Evolutionary conservation across 1,140 invertebrate species (phyloP), one percentile per base, ranked within the genome.

Genomic region (Oppia nitens): DNA sequence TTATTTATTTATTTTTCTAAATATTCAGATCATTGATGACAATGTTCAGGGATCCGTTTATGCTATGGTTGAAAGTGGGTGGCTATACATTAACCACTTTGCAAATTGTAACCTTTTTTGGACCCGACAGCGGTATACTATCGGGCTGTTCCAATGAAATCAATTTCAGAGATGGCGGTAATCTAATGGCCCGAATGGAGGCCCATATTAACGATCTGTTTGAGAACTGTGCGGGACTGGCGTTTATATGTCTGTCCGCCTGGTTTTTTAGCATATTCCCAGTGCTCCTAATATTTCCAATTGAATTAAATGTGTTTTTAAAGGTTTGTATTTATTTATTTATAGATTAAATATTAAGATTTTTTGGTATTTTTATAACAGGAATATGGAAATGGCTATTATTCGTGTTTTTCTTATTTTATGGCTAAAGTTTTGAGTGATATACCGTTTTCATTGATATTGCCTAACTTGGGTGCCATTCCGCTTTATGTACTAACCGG

Each of bases 231-330:
- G n/a, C n/a, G n/a, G n/a, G n/a, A n/a, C n/a, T n/a, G n/a, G n/a
- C n/a, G n/a, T 95, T 95, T 71, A 89, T 85, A 60, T 82, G 93
- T 58, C 80, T 96, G 70, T 95, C 96, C 72, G 82, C 92, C 48
- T 93, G 93, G 81, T 96, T 95, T 68, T 89, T 88, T 27, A 86
- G 90, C 4, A 87, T 95, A 81, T 95, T 94, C 86, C 87, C 91
- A 59, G 95, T 89, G 20, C 89, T 96, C 67, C 78, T 96, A 62
- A 94, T 91, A 64, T 96, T 91, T 94, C 77, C 87, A 85, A 81
- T 65, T 57, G 55, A 60, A 57, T 14, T 62, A 54, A 48, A 21
- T 21, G 47, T 55, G 21, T 92, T 95, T 74, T 81, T 90, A 45
- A 77, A 89, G 32, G 32, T 40, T 40, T 9, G 6, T 17, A 9